Percentiles rank a stretch among this genome's conserved stretches.
Conservation (phyloP, 2,888 invertebrate genomes). For the Dryococelus australis region DNA sequence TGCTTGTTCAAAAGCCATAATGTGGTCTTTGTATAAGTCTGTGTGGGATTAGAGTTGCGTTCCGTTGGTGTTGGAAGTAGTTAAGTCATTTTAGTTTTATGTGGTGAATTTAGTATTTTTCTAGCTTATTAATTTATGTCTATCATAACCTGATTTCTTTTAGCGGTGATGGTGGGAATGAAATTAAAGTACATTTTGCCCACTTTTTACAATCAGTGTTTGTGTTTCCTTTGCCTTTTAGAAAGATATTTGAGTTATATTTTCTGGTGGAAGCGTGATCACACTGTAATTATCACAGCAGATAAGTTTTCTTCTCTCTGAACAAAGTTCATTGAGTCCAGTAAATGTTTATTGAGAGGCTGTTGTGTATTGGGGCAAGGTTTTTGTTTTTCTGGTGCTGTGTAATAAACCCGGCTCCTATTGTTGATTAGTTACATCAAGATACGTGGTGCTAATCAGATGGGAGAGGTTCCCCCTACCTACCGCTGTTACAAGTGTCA, state of each 20-base stretch:
- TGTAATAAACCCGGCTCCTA: not conserved
- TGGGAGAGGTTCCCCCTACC: conserved; percentile 87
- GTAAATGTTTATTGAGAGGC: not conserved
- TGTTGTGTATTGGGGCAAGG: not conserved
- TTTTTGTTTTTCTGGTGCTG: not conserved
- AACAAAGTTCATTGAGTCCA: not conserved
- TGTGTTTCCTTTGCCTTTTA: not conserved
- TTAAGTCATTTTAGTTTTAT: not conserved
- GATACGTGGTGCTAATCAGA: conserved; percentile 86
- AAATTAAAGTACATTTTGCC: too few species aligned
- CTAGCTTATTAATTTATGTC: not conserved
- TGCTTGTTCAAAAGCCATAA: not conserved
- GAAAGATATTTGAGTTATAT: not conserved
- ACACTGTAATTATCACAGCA: not conserved
- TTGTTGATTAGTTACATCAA: conserved; percentile 78
- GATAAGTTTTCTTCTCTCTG: not conserved
- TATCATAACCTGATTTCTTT: not conserved
- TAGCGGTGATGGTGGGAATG: not conserved
- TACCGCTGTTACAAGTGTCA: conserved; percentile 96
- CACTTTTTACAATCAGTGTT: too few species aligned
- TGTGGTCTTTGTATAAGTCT: not conserved
- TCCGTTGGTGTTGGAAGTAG: not conserved
- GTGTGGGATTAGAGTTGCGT: not conserved
- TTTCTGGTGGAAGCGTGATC: not conserved
- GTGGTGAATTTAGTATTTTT: not conserved